Base-by-base conservation (phyloP, 2,113 vertebrate genomes). In the Eolophus roseicapilla region DNA sequence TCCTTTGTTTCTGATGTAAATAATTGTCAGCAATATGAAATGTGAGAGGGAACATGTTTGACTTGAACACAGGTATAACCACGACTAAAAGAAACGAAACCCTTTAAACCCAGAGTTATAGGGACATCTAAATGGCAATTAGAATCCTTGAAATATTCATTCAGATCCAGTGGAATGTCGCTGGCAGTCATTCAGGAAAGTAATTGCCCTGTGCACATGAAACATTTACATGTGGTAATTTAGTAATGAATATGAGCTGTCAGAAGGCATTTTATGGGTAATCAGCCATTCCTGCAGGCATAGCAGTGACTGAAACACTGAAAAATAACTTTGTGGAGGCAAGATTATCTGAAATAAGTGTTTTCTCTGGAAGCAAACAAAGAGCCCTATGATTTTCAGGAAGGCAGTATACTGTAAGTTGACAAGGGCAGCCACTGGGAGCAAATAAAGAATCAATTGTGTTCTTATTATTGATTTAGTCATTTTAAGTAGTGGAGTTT, bases 131-230 rank as follows among this genome's bases (percentile, higher is more conserved):
- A 96, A 68, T 92, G 68, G 60, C 79, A 94, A 90, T 95, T 93
- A 94, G 46, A 90, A 77, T 86, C 29, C 55, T 94, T 93, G 83
- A 92, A 97, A 96, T 95, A 95, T 96, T 93, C 59, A 91, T 96
- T 95, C 79, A 87, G 84, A 70, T 89, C 47, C 91, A 96, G 93
- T 74, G 94, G 93, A 95, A 97, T 82, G 81, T 93, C 92, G 75
- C 94, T 96, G 95, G 90, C 94, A 85, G 52, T 86, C 82, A 92
- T 94, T 97, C 96, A 79, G 93, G 88, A 91, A 96, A 92, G 95
- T 89, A 90, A 94, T 92, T 20, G 75, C 96, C 90, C 77, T 53
- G 53, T 91, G 94, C 93, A 92, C 88, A 96, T 91, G 91, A 92
- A 96, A 97, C 89, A 92, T 94, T 95, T 68, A 96, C 85, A 92